Evolutionary conservation across 2,888 invertebrate species (phyloP).

Genomic region (Eupithecia centaureata): DNA sequence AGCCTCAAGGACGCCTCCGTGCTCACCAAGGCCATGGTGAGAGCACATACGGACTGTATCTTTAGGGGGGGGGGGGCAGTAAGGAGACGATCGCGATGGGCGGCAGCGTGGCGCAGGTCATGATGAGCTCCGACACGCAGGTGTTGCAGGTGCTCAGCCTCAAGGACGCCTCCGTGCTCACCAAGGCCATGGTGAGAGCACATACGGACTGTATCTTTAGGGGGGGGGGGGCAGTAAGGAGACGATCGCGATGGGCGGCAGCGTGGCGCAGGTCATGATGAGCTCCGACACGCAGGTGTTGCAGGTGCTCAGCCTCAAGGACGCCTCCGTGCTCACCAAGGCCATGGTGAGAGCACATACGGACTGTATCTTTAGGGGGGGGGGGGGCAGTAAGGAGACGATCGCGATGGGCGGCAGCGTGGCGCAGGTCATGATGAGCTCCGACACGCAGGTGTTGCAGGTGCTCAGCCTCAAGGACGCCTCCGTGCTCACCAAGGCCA

Average conservation of each 20-base stretch:
- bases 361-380: no score
- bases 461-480: conserved; percentile 94
- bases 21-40: conserved; percentile 91
- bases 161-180: conserved; percentile 92
- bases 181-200: conserved; percentile 93
- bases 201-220: no score
- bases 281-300: conserved; percentile 89
- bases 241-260: conserved; percentile 90
- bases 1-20: conserved; percentile 93
- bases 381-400: no score
- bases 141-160: conserved; percentile 92
- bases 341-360: no score
- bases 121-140: conserved; percentile 89
- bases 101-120: conserved; percentile 92
- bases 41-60: no score
- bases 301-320: conserved; percentile 93
- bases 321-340: conserved; percentile 91
- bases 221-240: no score
- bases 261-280: conserved; percentile 93
- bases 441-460: conserved; percentile 91
- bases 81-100: conserved; percentile 91
- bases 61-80: no score
- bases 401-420: conserved; percentile 90
- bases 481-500: conserved; percentile 91
- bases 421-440: conserved; percentile 91